These are phyloP conservation scores for Venustoraphidia nigricollis DNA, from an alignment of 2,888 invertebrate genomes.

Conservation along the genomic window DNA sequence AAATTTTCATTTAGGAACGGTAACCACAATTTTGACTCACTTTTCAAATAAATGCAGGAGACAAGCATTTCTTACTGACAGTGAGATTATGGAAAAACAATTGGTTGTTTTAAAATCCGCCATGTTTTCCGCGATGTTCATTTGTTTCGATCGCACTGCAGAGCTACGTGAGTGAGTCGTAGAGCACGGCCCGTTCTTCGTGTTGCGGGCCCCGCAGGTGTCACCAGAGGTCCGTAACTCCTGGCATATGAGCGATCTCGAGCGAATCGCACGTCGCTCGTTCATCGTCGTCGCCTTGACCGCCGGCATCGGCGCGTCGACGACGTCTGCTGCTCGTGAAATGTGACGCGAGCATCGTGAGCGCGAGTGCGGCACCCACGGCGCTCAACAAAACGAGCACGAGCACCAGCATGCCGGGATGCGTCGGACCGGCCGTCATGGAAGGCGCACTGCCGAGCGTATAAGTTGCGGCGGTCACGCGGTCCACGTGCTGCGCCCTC, in stretches of 20 bases:
- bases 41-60: too few relatives aligned
- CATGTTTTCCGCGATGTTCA: too few relatives aligned
- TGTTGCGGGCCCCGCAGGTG: conserved; percentile 38
- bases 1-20: too few relatives aligned
- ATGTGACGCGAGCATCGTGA: conserved; percentile 29
- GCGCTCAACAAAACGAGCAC: conserved; percentile 37
- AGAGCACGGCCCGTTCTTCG: conserved; percentile 33
- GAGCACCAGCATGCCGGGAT: conserved; percentile 40
- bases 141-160: too few relatives aligned
- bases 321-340: conserved; percentile 20
- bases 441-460: too few relatives aligned
- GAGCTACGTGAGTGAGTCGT: conserved; percentile 37
- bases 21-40: too few relatives aligned
- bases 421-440: conserved; percentile 21
- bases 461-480: too few relatives aligned
- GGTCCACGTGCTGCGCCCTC: background rate
- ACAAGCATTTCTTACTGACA: too few relatives aligned
- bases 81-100: too few relatives aligned
- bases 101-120: too few relatives aligned
- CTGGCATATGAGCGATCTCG: conserved; percentile 41
- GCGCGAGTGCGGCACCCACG: conserved; percentile 36
- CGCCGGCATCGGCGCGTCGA: conserved; percentile 14
- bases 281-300: conserved; percentile 16
- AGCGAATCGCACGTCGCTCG: conserved; percentile 27
- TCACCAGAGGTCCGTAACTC: conserved; percentile 58